Percentiles rank a stretch among this genome's conserved stretches.
These are phyloP conservation scores for Cerceris rybyensis DNA, from an alignment of 2,888 invertebrate genomes.

Conservation along the genomic window DNA sequence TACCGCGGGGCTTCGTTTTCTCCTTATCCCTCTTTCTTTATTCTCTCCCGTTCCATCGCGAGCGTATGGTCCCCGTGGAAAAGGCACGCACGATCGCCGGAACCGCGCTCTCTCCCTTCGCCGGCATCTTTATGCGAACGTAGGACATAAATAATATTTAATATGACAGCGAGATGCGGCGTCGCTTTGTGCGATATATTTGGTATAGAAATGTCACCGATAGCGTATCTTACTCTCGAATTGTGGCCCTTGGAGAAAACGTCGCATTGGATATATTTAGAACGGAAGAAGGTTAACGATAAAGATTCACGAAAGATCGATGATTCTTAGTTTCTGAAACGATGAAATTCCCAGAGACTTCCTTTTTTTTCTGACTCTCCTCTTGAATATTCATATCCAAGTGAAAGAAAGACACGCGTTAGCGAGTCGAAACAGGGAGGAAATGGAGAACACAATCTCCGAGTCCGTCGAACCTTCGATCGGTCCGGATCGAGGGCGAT, in stretches of 20 bases:
- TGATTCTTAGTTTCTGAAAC: too few relatives aligned
- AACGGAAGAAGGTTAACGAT: too few relatives aligned
- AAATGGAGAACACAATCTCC: neutral
- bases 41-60: neutral
- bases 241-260: slow-evolving; percentile 13
- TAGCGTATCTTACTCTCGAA: slow-evolving; percentile 75
- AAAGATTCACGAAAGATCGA: too few relatives aligned
- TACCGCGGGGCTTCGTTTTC: slow-evolving; percentile 3
- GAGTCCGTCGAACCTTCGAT: slow-evolving; percentile 49
- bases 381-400: too few relatives aligned
- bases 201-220: slow-evolving; percentile 81
- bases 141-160: slow-evolving; percentile 81
- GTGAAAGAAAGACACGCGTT: neutral
- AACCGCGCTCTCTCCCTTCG: slow-evolving; percentile 33
- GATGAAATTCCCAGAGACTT: too few relatives aligned
- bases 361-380: too few relatives aligned
- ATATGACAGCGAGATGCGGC: slow-evolving; percentile 79
- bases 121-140: slow-evolving; percentile 71
- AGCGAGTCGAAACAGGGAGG: neutral
- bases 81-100: slow-evolving; percentile 22
- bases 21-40: slow-evolving; percentile 2
- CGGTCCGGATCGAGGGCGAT: slow-evolving; percentile 70
- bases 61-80: slow-evolving; percentile 9
- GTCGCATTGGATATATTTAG: too few relatives aligned
- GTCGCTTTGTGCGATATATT: slow-evolving; percentile 79